Percentiles rank a stretch among this genome's conserved stretches.
Evolutionary conservation across 2,888 invertebrate species (phyloP).

Genomic region (Dione juno): DNA sequence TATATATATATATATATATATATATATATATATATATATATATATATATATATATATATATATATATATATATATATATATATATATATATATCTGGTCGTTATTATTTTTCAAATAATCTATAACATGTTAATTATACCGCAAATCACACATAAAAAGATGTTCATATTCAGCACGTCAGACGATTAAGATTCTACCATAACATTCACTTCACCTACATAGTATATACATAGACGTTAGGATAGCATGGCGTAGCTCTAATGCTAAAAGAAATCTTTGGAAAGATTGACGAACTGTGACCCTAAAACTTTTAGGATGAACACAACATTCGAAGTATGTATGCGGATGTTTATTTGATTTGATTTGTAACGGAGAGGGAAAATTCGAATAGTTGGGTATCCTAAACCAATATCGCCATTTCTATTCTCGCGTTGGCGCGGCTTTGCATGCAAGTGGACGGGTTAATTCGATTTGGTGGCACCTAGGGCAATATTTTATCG

Average conservation of each 20-base stretch:
- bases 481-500: conserved; percentile 82
- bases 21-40: too few relatives aligned
- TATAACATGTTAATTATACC: too few relatives aligned
- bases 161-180: too few relatives aligned
- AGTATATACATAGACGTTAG: not conserved
- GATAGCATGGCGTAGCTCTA: not conserved
- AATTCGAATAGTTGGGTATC: conserved; percentile 67
- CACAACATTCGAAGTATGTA: conserved; percentile 43
- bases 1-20: too few relatives aligned
- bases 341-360: conserved; percentile 46
- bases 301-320: conserved; percentile 34
- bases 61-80: too few relatives aligned
- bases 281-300: conserved; percentile 21
- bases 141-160: too few relatives aligned
- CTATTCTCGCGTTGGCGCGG: conserved; percentile 75
- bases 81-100: too few relatives aligned
- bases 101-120: too few relatives aligned
- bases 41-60: too few relatives aligned
- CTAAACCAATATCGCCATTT: conserved; percentile 76
- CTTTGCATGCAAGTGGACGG: conserved; percentile 83
- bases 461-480: conserved; percentile 81
- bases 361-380: conserved; percentile 61
- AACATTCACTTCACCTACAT: not conserved
- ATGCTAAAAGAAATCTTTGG: not conserved
- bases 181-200: not conserved